Evolutionary conservation across 92 coral and sea anemone species (phyloP), one percentile per base, ranked within the genome.

Genomic region (Palythoa grandis): DNA sequence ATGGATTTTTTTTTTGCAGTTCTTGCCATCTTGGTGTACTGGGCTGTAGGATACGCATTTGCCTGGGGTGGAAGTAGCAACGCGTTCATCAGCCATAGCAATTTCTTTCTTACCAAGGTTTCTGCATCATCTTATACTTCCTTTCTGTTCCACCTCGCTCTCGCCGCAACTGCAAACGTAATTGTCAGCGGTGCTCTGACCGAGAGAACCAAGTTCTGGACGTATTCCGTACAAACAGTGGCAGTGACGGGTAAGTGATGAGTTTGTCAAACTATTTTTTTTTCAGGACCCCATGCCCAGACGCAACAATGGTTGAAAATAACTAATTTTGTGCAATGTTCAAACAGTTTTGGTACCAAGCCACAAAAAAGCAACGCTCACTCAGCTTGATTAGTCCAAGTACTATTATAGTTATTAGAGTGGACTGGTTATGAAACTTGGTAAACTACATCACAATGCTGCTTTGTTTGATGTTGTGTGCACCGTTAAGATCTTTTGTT

Each of bases 21-120:
- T 75, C 40, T 84, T 48, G 20, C 84, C 68, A 86, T 86, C 17
- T 19, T 88, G 52, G 53, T 58, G 14, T 88, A 88, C 53, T 88
- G 91, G 91, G 72, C 82, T 25, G 66, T 88, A 16, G 91, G 91
- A 22, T 88, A 83, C 37, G 78, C 91, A 13, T 84, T 88, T 25
- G 91, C 91, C 60, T 88, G 91, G 91, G 91, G 91, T 52, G 83
- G 78, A 52, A 69, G 69, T 53, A 83, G 91, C 53, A 88, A 88
- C 47, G 67, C 75, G 4, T 76, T 88, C 39, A 80, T 83, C 6
- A 52, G 91, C 79, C 63, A 88, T 47, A 88, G 91, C 58, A 88
- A 88, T 57, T 88, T 88, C 68, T 86, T 86, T 43, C 58, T 88
- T 7, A 54, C 85, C 40, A 67, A 68, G 29, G 72, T 54, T 37